phyloP scores from a whole-genome alignment of 2,113 vertebrate species.

The Gallinago jamesoni region DNA sequence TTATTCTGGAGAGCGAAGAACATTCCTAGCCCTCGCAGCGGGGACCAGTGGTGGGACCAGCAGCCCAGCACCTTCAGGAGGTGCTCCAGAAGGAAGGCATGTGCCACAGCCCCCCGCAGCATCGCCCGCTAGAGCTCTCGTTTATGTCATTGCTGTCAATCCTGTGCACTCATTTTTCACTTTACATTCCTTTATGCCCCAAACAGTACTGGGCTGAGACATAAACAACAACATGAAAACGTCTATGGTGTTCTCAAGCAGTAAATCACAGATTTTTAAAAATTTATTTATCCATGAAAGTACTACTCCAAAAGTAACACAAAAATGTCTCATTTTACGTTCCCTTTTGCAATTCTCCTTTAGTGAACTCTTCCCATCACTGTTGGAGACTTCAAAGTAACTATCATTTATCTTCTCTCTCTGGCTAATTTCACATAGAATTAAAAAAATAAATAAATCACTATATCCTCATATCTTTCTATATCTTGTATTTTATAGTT shows the following conservation, averaged over 20 bases:
- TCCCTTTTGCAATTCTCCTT: background rate
- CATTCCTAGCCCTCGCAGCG: background rate
- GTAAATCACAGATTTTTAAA: background rate
- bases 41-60: background rate
- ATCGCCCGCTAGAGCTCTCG: background rate
- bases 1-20: background rate
- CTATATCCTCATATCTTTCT: background rate
- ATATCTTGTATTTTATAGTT: background rate
- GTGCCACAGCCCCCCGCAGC: background rate
- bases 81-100: background rate
- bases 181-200: background rate
- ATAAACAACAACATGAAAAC: background rate
- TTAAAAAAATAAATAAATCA: background rate
- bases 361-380: background rate
- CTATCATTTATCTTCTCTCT: background rate
- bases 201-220: background rate
- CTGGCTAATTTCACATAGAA: background rate
- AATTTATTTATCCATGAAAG: background rate
- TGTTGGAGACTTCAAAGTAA: background rate
- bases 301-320: background rate
- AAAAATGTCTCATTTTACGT: background rate
- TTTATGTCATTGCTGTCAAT: accelerated
- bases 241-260: background rate
- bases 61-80: background rate
- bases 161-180: background rate